phyloP scores from a whole-genome alignment of 1,140 invertebrate genomes.

The Melipona quadrifasciata region DNA sequence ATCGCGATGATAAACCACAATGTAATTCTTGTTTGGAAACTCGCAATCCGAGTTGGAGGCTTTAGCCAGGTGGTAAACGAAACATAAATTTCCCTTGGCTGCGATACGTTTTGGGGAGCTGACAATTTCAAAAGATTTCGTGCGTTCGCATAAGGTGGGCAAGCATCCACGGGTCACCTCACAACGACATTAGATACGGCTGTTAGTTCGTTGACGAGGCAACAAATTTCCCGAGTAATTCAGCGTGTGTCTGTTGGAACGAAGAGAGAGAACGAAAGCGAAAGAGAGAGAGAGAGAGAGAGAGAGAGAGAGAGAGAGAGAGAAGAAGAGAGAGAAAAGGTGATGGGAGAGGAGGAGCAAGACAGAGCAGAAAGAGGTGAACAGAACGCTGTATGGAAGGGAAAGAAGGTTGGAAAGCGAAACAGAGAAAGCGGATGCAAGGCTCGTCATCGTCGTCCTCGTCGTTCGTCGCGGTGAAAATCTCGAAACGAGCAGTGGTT shows the following conservation, averaged over 20 bases:
- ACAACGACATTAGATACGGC: slow-evolving; percentile 43
- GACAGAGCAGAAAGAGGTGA: background rate
- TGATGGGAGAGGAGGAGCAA: background rate
- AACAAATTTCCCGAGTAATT: slow-evolving; percentile 52
- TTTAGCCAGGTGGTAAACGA: background rate
- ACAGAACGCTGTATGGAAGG: background rate
- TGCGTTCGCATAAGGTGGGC: slow-evolving; percentile 2
- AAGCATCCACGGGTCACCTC: slow-evolving; percentile 24
- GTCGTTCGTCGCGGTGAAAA: slow-evolving; percentile 55
- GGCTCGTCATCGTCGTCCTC: slow-evolving; percentile 14
- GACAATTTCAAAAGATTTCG: background rate
- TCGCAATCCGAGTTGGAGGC: background rate
- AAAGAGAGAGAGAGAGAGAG: too few relatives aligned
- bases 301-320: background rate
- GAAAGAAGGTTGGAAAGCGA: slow-evolving; percentile 7
- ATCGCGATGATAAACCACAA: background rate
- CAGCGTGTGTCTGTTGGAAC: background rate
- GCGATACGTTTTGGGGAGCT: background rate
- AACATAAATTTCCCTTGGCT: background rate
- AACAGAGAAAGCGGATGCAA: slow-evolving; percentile 15
- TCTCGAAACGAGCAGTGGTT: slow-evolving; percentile 57
- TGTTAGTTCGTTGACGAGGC: slow-evolving; percentile 40
- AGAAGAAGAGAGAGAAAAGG: background rate
- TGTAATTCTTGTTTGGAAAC: background rate
- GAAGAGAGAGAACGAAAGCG: background rate